Evolutionary conservation across 2,113 vertebrate genomes (phyloP).

Genomic region (Arvicanthis niloticus): DNA sequence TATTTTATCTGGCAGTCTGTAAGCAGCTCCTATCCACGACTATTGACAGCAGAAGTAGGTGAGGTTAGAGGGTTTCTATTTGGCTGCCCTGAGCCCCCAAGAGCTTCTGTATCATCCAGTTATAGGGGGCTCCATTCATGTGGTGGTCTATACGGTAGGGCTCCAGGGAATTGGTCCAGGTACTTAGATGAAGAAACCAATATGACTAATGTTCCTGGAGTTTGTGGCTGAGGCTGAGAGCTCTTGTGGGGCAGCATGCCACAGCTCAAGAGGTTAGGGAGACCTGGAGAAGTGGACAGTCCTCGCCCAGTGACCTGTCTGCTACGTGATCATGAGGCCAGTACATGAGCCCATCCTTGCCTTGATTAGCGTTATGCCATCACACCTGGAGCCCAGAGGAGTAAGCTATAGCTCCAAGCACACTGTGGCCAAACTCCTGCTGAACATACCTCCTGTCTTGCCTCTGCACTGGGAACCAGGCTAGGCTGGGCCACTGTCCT

Average conservation of each 20-base stretch:
- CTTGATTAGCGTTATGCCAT: not conserved
- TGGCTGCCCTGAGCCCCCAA: not conserved
- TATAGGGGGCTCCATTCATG: not conserved
- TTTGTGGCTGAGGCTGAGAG: not conserved
- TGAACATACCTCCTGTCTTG: not conserved
- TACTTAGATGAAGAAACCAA: not conserved
- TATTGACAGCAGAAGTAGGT: not conserved
- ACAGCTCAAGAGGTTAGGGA: not conserved
- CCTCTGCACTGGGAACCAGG: not conserved
- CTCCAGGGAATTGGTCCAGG: not conserved
- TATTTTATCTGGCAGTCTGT: slow-evolving; percentile 60
- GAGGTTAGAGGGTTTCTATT: not conserved
- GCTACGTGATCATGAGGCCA: too few relatives aligned
- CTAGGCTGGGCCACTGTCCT: not conserved
- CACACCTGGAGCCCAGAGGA: not conserved
- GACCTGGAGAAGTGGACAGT: not conserved
- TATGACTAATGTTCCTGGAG: too few relatives aligned
- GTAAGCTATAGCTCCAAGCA: not conserved
- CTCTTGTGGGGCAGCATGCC: not conserved
- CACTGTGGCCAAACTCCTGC: not conserved
- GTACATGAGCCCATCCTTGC: not conserved
- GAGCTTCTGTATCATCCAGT: not conserved
- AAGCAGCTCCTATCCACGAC: slow-evolving; percentile 10
- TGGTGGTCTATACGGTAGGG: not conserved
- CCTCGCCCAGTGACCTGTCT: not conserved